Evolutionary conservation across 2,797 vertebrate species (phyloP), one percentile per base, ranked within the genome.

Genomic region (Cuculus canorus): DNA sequence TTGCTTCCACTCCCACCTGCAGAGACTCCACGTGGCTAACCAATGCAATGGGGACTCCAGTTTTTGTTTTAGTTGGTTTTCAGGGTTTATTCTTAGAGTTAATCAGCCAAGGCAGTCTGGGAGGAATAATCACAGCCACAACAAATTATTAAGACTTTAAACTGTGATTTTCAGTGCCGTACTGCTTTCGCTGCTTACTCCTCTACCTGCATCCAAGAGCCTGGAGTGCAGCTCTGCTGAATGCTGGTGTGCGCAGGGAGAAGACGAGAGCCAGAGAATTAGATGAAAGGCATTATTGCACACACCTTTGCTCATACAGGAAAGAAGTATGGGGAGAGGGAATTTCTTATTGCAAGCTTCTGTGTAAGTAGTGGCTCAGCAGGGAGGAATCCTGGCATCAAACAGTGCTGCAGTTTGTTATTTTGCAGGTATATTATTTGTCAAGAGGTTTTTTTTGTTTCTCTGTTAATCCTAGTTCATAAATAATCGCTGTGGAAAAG

Each of bases 121-220:
- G 54, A 65, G 65, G n/a, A 76, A 41, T 16, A 80, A 90, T 70
- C 25, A 33, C 13, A 82, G 10, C 65, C 45, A 41, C 17, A 27
- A 22, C 8, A 45, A 3, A 25, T 5, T 25, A 50, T 61, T 66
- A 23, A 37, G 15, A 25, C 22, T n/a, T 72, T 27, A 50, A 68
- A 25, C 13, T 0, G 0, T 17, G 54, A 5, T 33, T 65, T 57
- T n/a, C n/a, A 43, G 25, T 28, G 37, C 30, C 2, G 0, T 37
- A 4, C 8, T 39, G 19, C 48, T 48, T 30, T 81, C 1, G 0
- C n/a, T n/a, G n/a, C 60, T 45, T 8, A 3, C 27, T 53, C 21
- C 64, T 82, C 60, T 45, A 37, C 35, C 57, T 30, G 32, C 21
- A 32, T 27, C 71, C 24, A 25, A n/a, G 63, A 43, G n/a, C 27